Percentiles rank a stretch among this genome's conserved stretches.
These are phyloP conservation scores for Scaptomyza polygonia DNA, from an alignment of 2,888 invertebrate species.

Conservation along the genomic window DNA sequence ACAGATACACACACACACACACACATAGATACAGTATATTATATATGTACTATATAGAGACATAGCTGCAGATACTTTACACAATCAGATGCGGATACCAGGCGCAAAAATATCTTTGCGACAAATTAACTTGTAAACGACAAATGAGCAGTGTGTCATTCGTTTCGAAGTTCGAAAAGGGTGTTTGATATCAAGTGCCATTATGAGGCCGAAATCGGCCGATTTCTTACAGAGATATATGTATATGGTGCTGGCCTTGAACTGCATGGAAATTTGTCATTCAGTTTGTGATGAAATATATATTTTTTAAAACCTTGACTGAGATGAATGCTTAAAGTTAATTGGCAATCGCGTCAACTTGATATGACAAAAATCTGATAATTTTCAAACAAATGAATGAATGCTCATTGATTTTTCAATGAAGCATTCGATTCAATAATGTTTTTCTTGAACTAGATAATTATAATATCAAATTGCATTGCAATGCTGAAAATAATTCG, in stretches of 20 bases:
- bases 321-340: slow-evolving; percentile 34
- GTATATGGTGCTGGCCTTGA: slow-evolving; percentile 40
- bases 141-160: slow-evolving; percentile 37
- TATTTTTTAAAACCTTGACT: slow-evolving; percentile 33
- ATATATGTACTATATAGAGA: slow-evolving; percentile 1
- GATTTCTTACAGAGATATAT: neutral
- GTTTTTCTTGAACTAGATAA: neutral
- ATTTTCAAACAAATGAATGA: slow-evolving; percentile 19
- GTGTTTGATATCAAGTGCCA: slow-evolving; percentile 13
- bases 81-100: slow-evolving; percentile 20
- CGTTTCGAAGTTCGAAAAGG: neutral
- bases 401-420: slow-evolving; percentile 1
- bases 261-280: slow-evolving; percentile 37
- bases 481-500: no score
- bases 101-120: slow-evolving; percentile 40
- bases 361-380: slow-evolving; percentile 20
- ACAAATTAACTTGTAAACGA: slow-evolving; percentile 70
- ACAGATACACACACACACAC: slow-evolving; percentile 3
- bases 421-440: slow-evolving; percentile 10
- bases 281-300: slow-evolving; percentile 12
- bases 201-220: slow-evolving; percentile 7
- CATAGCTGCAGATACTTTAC: slow-evolving; percentile 28
- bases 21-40: slow-evolving; percentile 5
- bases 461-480: no score
- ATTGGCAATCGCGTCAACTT: slow-evolving; percentile 31